Base-by-base conservation (phyloP, 2,797 vertebrate genomes). In the Steatocranus sp. region DNA sequence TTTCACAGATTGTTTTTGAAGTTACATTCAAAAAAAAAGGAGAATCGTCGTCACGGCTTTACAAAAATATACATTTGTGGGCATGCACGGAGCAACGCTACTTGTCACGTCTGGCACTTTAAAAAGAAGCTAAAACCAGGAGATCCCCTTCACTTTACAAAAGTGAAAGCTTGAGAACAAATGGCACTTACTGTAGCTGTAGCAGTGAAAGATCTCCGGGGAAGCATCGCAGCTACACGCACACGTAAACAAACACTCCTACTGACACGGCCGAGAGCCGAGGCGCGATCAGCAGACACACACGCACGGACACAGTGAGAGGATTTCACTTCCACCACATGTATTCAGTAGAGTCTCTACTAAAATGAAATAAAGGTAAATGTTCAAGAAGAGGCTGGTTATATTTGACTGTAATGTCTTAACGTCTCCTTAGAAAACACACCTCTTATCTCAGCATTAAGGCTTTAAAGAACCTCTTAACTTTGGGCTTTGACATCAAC, bases 51-150 rank as follows among this genome's bases (percentile, higher is more conserved):
- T 76, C 73, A 81, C 4, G 78, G 91, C 87, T 88, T 91, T 95
- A 94, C 86, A 95, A 95, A 96, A 96, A 95, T 95, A 94, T 81
- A 95, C 88, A 92, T 93, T 94, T 89, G 84, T 89, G 90, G 85
- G 68, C 84, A 88, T 76, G 80, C 89, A 83, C 34, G 27, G 63
- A 78, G 87, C 8, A 43, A 84, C 81, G 80, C 61, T 9, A 74
- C 66, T 25, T 77, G 80, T 83, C 84, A 81, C 68, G 66, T 79
- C 85, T 4, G 53, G 17, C n/a, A 84, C 82, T 87, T 87, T 73
- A 88, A 83, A 92, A 82, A 81, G 20, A 87, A 76, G 78, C 51
- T 89, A 87, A 85, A 92, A 90, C 88, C 70, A 32, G 80, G 73
- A 89, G 75, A 88, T 81, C 49, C 80, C 54, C 75, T 25, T 82